Base-by-base conservation (phyloP, 2,113 vertebrate genomes). In the Actinemys pallida region DNA sequence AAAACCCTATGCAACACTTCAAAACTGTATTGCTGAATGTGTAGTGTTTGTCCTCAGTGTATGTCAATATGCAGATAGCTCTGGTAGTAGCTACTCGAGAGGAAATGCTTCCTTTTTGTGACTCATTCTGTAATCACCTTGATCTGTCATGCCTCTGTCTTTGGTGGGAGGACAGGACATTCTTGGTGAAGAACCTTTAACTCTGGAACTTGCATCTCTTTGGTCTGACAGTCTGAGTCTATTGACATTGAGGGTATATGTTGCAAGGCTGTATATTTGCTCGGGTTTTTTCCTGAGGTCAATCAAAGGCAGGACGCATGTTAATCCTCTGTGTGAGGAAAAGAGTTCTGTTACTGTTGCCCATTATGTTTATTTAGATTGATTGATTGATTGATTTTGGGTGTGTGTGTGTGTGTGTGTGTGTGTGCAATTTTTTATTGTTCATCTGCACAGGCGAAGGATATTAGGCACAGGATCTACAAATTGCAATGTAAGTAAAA, bases 11-110 rank as follows among this genome's bases (percentile, higher is more conserved):
- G 49, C 45, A 62, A 24, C 47, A 83, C 80, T 90, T 94, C 87
- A 89, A 84, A 90, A 92, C 81, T 16, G 65, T 89, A 90, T 87
- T 94, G 50, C 52, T 89, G 79, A 81, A 81, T 42, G 79, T 50
- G 11, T 53, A 56, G 76, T 83, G 80, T 95, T 90, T 90, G 92
- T 97, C 92, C 86, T 95, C 76, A 76, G 54, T 62, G 49, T 90
- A 11, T 87, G 52, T 76, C 62, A 52, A 57, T 35, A 57, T 86
- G 83, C 4, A 90, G 12, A 69, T 83, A 56, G n/a, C 62, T 96
- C 89, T 88, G 93, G 47, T 45, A 84, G 31, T 62, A 91, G 49
- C 90, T 88, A 93, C 53, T 93, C 11, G 9, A 81, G 62, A 81
- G 49, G 14, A 53, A 52, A 91, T 6, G 39, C 93, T 90, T 89